phyloP scores from a whole-genome alignment of 2,113 vertebrate species.

The Ibidorhyncha struthersii region DNA sequence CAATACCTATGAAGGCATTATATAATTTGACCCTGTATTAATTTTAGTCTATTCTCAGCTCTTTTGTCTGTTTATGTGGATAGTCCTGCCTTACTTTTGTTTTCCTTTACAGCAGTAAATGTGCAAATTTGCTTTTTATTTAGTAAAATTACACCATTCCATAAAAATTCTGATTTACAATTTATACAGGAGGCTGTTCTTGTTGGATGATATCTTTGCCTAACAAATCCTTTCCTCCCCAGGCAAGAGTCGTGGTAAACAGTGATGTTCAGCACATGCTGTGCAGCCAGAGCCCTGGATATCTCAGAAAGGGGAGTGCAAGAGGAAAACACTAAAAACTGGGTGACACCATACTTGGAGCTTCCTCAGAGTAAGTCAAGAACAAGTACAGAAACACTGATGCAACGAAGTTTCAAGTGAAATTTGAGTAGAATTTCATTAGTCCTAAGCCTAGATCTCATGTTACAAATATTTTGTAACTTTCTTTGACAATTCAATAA shows the following conservation, averaged over 20 bases:
- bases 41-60: not conserved
- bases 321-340: not conserved
- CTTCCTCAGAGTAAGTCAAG: not conserved
- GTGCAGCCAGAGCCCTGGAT: not conserved
- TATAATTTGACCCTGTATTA: not conserved
- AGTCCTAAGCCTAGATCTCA: not conserved
- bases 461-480: not conserved
- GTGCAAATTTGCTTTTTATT: not conserved
- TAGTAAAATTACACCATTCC: not conserved
- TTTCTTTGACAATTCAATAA: constrained; percentile 5
- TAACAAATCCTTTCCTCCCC: not conserved
- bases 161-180: not conserved
- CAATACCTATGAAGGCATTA: not conserved
- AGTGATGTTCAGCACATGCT: not conserved
- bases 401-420: not conserved
- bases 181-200: not conserved
- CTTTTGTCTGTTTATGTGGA: not conserved
- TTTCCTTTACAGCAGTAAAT: not conserved
- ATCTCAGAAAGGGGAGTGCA: not conserved
- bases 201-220: not conserved
- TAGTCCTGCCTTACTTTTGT: not conserved
- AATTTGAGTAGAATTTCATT: not conserved
- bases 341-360: fast-evolving
- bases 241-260: not conserved
- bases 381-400: not conserved